Percentiles rank a stretch among this genome's conserved stretches.
Evolutionary conservation across 2,113 vertebrate genomes (phyloP).

Genomic region (Monarcha castaneiventris): DNA sequence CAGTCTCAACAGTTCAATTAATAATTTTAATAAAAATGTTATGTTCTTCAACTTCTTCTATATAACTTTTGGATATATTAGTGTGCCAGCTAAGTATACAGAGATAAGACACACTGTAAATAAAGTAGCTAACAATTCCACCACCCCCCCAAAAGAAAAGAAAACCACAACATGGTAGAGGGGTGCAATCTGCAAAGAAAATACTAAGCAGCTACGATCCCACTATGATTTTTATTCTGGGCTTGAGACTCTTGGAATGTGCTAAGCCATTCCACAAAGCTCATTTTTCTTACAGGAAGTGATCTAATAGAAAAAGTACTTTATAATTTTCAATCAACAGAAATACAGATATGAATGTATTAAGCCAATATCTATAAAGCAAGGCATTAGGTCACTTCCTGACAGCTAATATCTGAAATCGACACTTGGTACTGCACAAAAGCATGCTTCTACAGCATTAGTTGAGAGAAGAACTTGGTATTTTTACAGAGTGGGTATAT

Average conservation of each 20-base stretch:
- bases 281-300: conserved; percentile 60
- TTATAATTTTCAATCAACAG: conserved; percentile 54
- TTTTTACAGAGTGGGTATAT: conserved; percentile 15
- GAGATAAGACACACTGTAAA: background rate
- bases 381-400: conserved; percentile 66
- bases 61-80: background rate
- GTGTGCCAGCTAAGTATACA: background rate
- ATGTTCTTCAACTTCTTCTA: background rate
- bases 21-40: background rate
- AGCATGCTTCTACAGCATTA: background rate
- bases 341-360: conserved; percentile 63
- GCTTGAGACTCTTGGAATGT: conserved; percentile 8
- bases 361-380: conserved; percentile 43
- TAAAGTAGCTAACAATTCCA: background rate
- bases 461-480: background rate
- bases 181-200: background rate
- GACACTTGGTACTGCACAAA: conserved; percentile 16
- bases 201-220: background rate
- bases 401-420: conserved; percentile 43
- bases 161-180: background rate
- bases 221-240: conserved; percentile 19
- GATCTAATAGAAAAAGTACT: conserved; percentile 58
- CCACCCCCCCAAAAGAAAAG: background rate
- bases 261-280: conserved; percentile 40
- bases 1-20: background rate